Evolutionary conservation across 2,888 invertebrate genomes (phyloP).

Genomic region (Lumbricus terrestris): DNA sequence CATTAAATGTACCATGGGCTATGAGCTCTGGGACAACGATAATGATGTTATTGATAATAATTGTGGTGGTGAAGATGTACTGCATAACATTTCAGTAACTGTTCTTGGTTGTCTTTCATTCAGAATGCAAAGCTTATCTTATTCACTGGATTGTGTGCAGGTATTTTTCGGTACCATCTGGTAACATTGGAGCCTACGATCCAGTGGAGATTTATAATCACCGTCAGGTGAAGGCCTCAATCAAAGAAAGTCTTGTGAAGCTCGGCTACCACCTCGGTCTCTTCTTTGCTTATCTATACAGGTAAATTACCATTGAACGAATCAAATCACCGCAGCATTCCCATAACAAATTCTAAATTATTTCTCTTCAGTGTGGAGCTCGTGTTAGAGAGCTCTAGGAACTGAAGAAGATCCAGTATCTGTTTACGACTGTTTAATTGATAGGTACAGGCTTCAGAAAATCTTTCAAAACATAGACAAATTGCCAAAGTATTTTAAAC

Average conservation of each 20-base stretch:
- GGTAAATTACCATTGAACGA: conserved; percentile 65
- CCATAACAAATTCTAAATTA: not conserved
- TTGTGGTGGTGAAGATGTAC: no score
- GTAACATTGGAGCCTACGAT: conserved; percentile 87
- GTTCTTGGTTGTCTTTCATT: not conserved
- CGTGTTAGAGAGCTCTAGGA: not conserved
- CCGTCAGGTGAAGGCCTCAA: conserved; percentile 79
- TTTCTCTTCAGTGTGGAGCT: not conserved
- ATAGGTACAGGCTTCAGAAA: not conserved
- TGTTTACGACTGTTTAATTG: not conserved
- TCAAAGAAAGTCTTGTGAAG: conserved; percentile 81
- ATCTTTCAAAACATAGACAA: not conserved
- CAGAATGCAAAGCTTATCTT: not conserved
- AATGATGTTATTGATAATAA: no score
- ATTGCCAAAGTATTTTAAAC: no score
- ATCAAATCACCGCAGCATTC: not conserved
- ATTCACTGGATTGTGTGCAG: not conserved
- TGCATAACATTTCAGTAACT: no score
- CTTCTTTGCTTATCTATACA: conserved; percentile 89
- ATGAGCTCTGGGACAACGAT: no score
- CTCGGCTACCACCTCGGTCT: conserved; percentile 83
- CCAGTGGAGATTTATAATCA: conserved; percentile 91
- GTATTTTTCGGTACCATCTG: conserved; percentile 65
- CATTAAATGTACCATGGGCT: no score
- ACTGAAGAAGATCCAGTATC: not conserved